A percentile compares a stretch with the other conserved stretches of the same genome.
phyloP scores from a whole-genome alignment of 2,888 invertebrate genomes.

The Siphlonurus alternatus region DNA sequence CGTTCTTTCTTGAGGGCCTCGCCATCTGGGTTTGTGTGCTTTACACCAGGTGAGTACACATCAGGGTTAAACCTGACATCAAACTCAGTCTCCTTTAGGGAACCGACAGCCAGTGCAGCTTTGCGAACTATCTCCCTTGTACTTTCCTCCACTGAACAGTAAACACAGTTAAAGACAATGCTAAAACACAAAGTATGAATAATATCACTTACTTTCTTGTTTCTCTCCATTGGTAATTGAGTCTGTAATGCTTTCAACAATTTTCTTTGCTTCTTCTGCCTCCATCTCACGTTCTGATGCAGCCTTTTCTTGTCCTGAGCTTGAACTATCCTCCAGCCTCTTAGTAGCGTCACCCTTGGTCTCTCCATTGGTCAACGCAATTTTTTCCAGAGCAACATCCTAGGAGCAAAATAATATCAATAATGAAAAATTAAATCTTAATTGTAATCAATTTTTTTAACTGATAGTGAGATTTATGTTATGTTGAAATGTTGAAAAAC shows the following conservation, averaged over 20 bases:
- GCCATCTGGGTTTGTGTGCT: constrained; percentile 54
- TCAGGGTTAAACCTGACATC: constrained; percentile 97
- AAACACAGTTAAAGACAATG: background rate
- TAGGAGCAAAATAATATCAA: background rate
- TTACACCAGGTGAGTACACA: constrained; percentile 88
- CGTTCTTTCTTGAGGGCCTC: constrained; percentile 63
- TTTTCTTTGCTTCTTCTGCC: constrained; percentile 78
- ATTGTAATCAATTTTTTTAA: no score
- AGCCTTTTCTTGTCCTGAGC: background rate
- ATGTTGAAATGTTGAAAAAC: no score
- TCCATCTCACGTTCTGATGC: constrained; percentile 29
- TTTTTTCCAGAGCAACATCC: background rate
- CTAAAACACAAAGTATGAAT: background rate
- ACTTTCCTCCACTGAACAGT: constrained; percentile 55
- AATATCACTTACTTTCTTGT: constrained; percentile 37
- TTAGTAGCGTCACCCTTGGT: constrained; percentile 3
- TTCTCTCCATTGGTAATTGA: constrained; percentile 59
- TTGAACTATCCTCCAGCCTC: background rate
- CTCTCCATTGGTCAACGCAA: constrained; percentile 8
- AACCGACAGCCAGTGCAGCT: constrained; percentile 83
- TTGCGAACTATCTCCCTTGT: constrained; percentile 76
- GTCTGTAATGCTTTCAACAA: constrained; percentile 75
- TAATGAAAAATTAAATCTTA: no score
- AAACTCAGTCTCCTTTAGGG: constrained; percentile 88
- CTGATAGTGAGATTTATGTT: no score